phyloP scores from a whole-genome alignment of 2,888 invertebrate genomes.

The Hofmannophila pseudospretella region DNA sequence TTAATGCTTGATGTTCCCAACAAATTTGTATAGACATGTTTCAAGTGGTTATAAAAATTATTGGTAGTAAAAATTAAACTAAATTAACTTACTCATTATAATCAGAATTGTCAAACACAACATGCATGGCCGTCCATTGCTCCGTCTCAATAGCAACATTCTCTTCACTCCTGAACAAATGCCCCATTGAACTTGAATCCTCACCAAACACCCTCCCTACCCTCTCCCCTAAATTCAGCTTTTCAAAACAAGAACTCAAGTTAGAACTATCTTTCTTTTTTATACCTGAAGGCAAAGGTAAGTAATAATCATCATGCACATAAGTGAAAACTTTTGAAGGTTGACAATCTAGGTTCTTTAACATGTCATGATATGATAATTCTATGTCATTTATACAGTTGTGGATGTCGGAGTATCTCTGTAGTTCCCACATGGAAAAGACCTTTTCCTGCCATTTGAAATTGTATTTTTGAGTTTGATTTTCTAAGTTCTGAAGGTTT shows the following conservation, averaged over 20 bases:
- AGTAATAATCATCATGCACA: slow-evolving; percentile 75
- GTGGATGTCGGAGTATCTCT: slow-evolving; percentile 76
- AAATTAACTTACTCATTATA: slow-evolving; percentile 62
- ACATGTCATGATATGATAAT: slow-evolving; percentile 39
- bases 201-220: slow-evolving; percentile 25
- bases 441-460: slow-evolving; percentile 87
- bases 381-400: slow-evolving; percentile 82
- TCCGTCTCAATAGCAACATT: slow-evolving; percentile 29
- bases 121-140: slow-evolving; percentile 60
- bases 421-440: slow-evolving; percentile 79
- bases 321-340: slow-evolving; percentile 74
- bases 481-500: slow-evolving; percentile 28
- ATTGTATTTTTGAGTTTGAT: slow-evolving; percentile 39
- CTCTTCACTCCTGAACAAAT: slow-evolving; percentile 51
- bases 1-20: too few relatives aligned
- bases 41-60: too few relatives aligned
- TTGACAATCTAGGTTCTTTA: slow-evolving; percentile 43
- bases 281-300: slow-evolving; percentile 43
- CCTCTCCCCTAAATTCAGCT: slow-evolving; percentile 33
- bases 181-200: slow-evolving; percentile 37
- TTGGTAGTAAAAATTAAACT: too few relatives aligned
- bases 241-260: slow-evolving; percentile 35
- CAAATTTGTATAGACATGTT: too few relatives aligned
- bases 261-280: slow-evolving; percentile 17
- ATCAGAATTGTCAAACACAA: slow-evolving; percentile 57